Conservation (phyloP, 2,113 vertebrate species). For the Rhinoderma darwinii region DNA sequence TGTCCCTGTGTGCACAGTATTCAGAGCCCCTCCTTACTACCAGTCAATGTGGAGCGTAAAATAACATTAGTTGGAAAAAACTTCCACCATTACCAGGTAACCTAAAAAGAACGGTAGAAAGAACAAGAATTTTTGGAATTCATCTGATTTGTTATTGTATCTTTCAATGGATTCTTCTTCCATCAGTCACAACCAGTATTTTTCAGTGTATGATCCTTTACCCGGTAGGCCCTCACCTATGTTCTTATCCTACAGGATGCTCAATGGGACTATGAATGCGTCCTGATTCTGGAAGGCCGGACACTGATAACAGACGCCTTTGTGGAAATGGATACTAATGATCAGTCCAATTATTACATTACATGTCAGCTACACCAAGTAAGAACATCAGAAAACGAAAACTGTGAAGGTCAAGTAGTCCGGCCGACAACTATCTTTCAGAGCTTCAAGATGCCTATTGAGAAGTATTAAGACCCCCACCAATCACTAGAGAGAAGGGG, state of each 20-base stretch:
- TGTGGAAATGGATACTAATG: slow-evolving; percentile 79
- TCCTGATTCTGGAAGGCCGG: slow-evolving; percentile 86
- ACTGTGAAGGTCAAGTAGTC: neutral
- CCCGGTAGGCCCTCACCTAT: neutral
- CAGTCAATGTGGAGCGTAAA: slow-evolving; percentile 83
- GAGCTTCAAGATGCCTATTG: neutral
- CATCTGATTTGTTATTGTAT: too few relatives aligned
- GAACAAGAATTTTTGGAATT: too few relatives aligned
- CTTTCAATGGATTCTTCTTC: too few relatives aligned
- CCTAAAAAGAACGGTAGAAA: too few relatives aligned
- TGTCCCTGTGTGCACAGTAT: slow-evolving; percentile 94
- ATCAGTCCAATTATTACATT: slow-evolving; percentile 81
- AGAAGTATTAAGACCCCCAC: neutral
- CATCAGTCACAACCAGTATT: too few relatives aligned
- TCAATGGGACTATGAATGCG: slow-evolving; percentile 86
- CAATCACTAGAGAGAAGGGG: neutral
- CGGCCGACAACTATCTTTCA: too few relatives aligned
- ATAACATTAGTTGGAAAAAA: slow-evolving; percentile 87
- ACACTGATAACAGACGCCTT: slow-evolving; percentile 87
- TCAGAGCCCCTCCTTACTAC: slow-evolving; percentile 83
- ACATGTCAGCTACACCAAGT: slow-evolving; percentile 89
- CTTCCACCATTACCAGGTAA: slow-evolving; percentile 90
- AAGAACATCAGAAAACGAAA: slow-evolving; percentile 46
- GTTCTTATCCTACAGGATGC: slow-evolving; percentile 76
- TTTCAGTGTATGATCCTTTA: too few relatives aligned